These are phyloP conservation scores for Zaprionus vittiger DNA, from an alignment of 1,140 invertebrate genomes.

Conservation along the genomic window DNA sequence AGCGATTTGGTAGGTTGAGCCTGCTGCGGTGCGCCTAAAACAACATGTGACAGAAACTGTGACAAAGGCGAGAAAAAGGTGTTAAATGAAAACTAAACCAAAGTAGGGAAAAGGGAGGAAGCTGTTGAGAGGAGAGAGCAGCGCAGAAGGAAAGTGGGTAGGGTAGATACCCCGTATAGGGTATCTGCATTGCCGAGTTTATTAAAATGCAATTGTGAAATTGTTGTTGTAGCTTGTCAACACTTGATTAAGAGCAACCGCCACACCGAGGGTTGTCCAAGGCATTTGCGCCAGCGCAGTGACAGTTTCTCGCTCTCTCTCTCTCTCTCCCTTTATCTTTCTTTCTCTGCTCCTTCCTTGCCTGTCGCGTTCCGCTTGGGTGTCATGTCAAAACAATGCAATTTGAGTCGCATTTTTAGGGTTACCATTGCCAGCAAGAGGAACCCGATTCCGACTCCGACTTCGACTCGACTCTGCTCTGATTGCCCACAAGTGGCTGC, in stretches of 20 bases:
- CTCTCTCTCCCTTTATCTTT: neutral
- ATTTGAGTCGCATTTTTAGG: constrained; percentile 60
- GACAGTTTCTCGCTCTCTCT: neutral
- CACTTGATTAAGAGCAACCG: constrained; percentile 80
- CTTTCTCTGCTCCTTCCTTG: neutral
- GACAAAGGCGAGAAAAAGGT: constrained; percentile 66
- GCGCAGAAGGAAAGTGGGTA: neutral
- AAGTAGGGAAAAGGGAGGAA: neutral
- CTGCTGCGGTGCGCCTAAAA: constrained; percentile 72
- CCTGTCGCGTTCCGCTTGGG: constrained; percentile 53
- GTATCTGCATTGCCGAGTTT: constrained; percentile 44
- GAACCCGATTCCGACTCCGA: neutral
- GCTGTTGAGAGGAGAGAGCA: neutral
- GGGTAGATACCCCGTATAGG: constrained; percentile 18
- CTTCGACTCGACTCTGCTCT: constrained; percentile 28
- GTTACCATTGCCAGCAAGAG: constrained; percentile 30
- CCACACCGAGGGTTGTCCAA: constrained; percentile 46
- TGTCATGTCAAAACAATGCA: constrained; percentile 81
- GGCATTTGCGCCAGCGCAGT: constrained; percentile 40
- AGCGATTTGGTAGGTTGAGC: constrained; percentile 10
- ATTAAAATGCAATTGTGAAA: constrained; percentile 79
- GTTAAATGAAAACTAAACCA: constrained; percentile 75
- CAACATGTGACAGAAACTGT: constrained; percentile 62
- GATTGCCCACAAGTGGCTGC: constrained; percentile 71
- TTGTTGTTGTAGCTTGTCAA: constrained; percentile 75